Percentiles rank a stretch among this genome's conserved stretches.
These are phyloP conservation scores for Anguilla obscura DNA, from an alignment of 2,797 vertebrate genomes.

Conservation along the genomic window DNA sequence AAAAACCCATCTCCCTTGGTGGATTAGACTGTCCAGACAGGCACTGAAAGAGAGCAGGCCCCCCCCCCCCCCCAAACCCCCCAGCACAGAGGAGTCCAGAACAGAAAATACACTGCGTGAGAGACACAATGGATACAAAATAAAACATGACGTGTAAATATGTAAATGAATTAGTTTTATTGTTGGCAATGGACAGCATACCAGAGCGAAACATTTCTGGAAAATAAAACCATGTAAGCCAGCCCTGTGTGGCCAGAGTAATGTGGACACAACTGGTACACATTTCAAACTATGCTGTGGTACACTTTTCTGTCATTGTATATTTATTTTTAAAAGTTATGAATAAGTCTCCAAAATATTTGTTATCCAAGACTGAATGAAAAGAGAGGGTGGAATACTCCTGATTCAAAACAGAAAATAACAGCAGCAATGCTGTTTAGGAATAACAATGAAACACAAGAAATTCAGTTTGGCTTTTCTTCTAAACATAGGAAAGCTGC, in stretches of 20 bases:
- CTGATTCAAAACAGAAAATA: neutral
- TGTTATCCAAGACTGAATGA: neutral
- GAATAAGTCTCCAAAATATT: neutral
- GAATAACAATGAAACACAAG: neutral
- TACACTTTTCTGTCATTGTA: neutral
- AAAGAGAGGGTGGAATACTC: neutral
- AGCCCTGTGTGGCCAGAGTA: neutral
- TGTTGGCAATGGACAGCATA: neutral
- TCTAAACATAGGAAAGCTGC: neutral
- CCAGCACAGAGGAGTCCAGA: neutral
- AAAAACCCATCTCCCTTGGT: neutral
- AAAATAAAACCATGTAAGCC: neutral
- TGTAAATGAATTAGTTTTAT: neutral
- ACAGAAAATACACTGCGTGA: neutral
- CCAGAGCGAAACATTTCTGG: neutral
- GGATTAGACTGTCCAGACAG: slow-evolving; percentile 15
- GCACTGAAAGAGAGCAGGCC: neutral
- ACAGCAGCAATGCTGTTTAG: neutral
- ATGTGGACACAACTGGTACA: neutral
- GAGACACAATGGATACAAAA: neutral
- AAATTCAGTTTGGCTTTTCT: neutral
- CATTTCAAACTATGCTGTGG: neutral
- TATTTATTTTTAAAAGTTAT: neutral
- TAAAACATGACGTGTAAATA: neutral
- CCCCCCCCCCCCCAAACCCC: no score